A percentile compares a stretch with the other conserved stretches of the same genome.
Conservation (phyloP, 2,888 invertebrate genomes). For the Allygus modestus region DNA sequence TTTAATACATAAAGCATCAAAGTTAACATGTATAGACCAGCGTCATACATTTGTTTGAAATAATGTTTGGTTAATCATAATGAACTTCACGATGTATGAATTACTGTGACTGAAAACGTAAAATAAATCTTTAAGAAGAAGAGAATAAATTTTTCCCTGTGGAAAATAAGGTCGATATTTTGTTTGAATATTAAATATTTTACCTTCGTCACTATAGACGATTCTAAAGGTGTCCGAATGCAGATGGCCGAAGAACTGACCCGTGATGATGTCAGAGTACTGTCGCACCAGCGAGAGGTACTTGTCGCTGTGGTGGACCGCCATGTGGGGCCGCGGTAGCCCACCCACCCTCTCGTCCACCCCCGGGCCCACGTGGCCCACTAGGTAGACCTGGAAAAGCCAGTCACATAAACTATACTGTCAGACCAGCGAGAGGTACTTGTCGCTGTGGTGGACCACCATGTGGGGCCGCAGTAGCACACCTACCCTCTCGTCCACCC, state of each 20-base stretch:
- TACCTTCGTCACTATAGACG: constrained; percentile 88
- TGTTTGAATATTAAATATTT: constrained; percentile 65
- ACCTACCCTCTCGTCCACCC: constrained; percentile 88
- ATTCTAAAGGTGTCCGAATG: constrained; percentile 95
- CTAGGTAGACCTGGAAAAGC: constrained; percentile 86
- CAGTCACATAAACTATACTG: constrained; percentile 86
- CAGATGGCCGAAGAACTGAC: constrained; percentile 95
- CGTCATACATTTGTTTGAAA: no score
- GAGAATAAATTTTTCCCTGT: no score
- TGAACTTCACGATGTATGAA: no score
- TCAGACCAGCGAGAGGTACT: constrained; percentile 86
- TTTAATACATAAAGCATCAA: background rate
- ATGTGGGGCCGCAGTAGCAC: constrained; percentile 81
- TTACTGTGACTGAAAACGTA: no score
- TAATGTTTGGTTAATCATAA: no score
- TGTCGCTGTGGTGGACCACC: constrained; percentile 87
- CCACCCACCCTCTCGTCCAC: constrained; percentile 88
- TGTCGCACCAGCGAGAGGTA: constrained; percentile 87
- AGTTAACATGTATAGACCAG: background rate
- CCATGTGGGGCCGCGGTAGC: constrained; percentile 80
- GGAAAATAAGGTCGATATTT: no score
- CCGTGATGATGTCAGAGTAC: constrained; percentile 88
- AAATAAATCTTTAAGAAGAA: no score
- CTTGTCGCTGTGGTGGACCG: constrained; percentile 86
- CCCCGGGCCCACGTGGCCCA: constrained; percentile 94